Evolutionary conservation across 2,888 invertebrate genomes (phyloP).

Genomic region (Heteropelma amictum): DNA sequence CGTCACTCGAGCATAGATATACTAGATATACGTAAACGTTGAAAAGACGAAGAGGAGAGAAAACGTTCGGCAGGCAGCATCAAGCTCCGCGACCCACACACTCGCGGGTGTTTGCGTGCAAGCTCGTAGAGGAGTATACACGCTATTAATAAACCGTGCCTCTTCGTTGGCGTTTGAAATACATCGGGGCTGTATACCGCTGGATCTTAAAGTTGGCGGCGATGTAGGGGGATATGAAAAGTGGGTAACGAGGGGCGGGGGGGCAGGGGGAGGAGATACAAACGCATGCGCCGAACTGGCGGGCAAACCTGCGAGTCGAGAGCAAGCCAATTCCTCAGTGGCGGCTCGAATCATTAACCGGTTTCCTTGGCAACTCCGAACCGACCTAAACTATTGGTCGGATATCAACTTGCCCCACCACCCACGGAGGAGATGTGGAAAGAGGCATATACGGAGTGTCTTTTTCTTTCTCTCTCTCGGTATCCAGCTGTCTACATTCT

Average conservation of each 20-base stretch:
- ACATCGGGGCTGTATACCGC: background rate
- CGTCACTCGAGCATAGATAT: no score
- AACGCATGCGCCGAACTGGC: slow-evolving; percentile 44
- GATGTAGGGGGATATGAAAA: background rate
- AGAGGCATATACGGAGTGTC: background rate
- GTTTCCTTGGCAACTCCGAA: slow-evolving; percentile 76
- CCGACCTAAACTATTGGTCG: slow-evolving; percentile 75
- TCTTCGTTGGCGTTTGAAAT: slow-evolving; percentile 12
- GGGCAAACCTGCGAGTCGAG: slow-evolving; percentile 54
- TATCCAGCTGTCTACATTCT: background rate
- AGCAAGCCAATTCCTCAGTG: slow-evolving; percentile 75
- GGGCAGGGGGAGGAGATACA: slow-evolving; percentile 7
- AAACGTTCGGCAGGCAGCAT: no score
- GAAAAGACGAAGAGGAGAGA: no score
- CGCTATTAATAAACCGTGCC: slow-evolving; percentile 59
- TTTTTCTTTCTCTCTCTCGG: background rate
- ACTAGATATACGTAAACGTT: no score
- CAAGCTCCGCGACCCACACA: no score
- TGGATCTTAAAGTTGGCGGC: background rate
- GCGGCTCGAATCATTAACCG: slow-evolving; percentile 78
- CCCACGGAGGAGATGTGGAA: slow-evolving; percentile 34
- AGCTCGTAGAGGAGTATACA: background rate
- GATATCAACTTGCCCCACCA: slow-evolving; percentile 63
- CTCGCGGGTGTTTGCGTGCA: background rate
- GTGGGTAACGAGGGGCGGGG: background rate